Percentiles rank a stretch among this genome's conserved stretches.
phyloP scores from a whole-genome alignment of 2,797 vertebrate species.

The Heterohyrax brucei region DNA sequence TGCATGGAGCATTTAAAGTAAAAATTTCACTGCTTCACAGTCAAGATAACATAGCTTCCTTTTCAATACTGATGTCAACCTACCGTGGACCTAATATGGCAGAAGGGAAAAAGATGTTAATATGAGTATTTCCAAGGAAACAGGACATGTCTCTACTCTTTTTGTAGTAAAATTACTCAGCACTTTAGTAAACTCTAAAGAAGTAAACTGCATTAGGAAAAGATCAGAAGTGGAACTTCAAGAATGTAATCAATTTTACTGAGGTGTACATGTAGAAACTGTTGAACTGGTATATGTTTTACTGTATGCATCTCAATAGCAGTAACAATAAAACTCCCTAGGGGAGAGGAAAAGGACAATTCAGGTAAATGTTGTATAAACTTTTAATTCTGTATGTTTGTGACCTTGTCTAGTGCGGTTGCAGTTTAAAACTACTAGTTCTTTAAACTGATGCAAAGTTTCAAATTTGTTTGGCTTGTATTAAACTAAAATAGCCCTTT shows the following conservation, averaged over 20 bases:
- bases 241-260: background rate
- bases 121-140: conserved; percentile 24
- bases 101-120: background rate
- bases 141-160: conserved; percentile 16
- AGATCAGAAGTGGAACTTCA: conserved; percentile 1
- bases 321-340: background rate
- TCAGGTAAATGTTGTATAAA: conserved; percentile 21
- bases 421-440: conserved; percentile 43
- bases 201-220: background rate
- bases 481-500: conserved; percentile 41
- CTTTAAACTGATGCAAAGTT: conserved; percentile 56
- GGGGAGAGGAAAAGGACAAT: background rate
- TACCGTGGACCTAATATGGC: conserved; percentile 17
- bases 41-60: conserved; percentile 62
- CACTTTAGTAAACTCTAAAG: conserved; percentile 64
- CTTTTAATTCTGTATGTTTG: conserved; percentile 40
- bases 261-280: background rate
- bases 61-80: conserved; percentile 31
- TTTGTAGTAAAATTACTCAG: conserved; percentile 69
- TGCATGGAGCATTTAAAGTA: background rate
- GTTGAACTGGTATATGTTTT: background rate
- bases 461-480: conserved; percentile 49
- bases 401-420: conserved; percentile 38
- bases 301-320: background rate
- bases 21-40: conserved; percentile 57